Evolutionary conservation across 92 coral and sea anemone species (phyloP), one percentile per base, ranked within the genome.

Genomic region (Zoanthus gigantus): DNA sequence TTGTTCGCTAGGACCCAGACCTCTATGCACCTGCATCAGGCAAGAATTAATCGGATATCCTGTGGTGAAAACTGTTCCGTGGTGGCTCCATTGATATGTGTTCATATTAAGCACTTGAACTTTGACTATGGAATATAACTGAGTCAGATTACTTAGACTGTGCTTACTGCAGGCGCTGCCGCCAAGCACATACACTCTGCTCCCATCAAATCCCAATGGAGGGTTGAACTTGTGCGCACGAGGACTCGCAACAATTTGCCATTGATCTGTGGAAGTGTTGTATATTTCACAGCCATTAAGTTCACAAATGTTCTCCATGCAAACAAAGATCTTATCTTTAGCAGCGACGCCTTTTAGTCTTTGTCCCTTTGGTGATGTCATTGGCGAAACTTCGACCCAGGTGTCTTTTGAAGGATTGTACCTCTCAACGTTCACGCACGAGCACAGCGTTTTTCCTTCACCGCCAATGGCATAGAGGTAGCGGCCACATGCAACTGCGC

Each of bases 201-300:
- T 80, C 18, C 84, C 84, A 15, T 80, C 84, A 9, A 73, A 61
- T 47, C 84, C 84, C 2, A 80, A 56, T 30, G 84, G 84, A 14
- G 84, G 74, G 42, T 80, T 80, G 5, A 80, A n/a, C 74, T 80
- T 80, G 84, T 80, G 84, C 57, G 84, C 84, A 10, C 84, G 84
- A 1, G 84, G 84, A 60, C 84, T 65, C 1, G 74, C 42, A 0
- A 61, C 73, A 44, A 42, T 13, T 9, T 80, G 84, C 84, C 84
- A 80, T 44, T 63, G 74, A 18, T 63, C 84, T 17, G 84, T 44
- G 3, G 29, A 42, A 11, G 84, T 80, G 58, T 80, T 30, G 23
- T 80, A 80, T 3, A 80, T 80, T 60, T 80, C 84, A 18, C 84
- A 80, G 23, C 84, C 57, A n/a, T 80, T 15, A 17, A 44, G 57